Conservation (phyloP, 2,113 vertebrate species). For the Azemiops feae region DNA sequence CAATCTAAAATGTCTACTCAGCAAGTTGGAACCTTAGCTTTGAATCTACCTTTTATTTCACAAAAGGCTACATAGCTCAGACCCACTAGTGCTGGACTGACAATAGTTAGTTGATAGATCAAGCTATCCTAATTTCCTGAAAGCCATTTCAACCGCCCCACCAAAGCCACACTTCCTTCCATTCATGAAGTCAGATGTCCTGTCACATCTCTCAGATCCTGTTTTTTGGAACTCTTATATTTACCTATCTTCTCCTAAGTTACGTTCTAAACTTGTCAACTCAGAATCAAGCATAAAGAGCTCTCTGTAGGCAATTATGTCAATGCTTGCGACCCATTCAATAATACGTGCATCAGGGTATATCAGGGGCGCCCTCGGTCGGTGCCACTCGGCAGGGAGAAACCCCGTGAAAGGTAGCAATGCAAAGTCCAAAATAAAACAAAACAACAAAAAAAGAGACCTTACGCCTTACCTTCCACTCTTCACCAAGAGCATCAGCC, state of each 20-base stretch:
- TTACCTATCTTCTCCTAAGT: neutral
- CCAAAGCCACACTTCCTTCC: neutral
- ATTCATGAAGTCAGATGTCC: neutral
- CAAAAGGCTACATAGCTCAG: neutral
- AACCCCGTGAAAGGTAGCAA: neutral
- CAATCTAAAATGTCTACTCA: neutral
- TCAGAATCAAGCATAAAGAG: neutral
- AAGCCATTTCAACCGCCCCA: neutral
- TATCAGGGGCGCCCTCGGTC: neutral
- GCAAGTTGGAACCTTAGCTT: neutral
- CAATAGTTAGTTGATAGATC: neutral
- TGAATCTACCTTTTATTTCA: neutral
- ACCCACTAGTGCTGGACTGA: no score
- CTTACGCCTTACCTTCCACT: conserved; percentile 87
- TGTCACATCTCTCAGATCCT: neutral
- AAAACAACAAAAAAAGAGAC: neutral
- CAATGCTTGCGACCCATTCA: neutral
- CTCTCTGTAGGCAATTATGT: neutral
- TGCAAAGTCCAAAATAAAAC: neutral
- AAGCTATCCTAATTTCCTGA: neutral
- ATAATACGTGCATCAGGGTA: neutral
- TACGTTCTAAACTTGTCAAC: neutral
- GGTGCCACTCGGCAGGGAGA: neutral
- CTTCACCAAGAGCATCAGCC: conserved; percentile 92
- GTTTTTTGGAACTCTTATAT: neutral